Base-by-base conservation (phyloP, 53 echinoderm and acorn worm species). In the Holothuria scabra region DNA sequence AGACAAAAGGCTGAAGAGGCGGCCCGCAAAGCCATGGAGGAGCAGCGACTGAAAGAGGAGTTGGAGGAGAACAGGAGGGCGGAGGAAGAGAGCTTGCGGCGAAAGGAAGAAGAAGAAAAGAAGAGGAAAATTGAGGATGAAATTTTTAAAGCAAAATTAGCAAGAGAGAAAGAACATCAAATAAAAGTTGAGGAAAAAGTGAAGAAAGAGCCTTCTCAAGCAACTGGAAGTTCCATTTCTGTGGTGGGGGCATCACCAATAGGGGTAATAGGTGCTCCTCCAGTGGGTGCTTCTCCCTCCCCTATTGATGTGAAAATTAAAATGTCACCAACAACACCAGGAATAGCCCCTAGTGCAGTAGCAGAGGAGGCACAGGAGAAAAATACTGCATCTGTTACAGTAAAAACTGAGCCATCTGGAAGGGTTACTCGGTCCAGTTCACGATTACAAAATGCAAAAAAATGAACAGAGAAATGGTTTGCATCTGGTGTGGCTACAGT, bases 31-130 rank as follows among this genome's bases (percentile, higher is more conserved):
- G 91, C 87, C 31, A 41, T 72, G 60, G 87, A 87, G 81, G 87
- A 91, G 63, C 91, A 92, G 84, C 82, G 65, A 71, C 68, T 74
- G 20, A 76, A 93, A 60, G 91, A 95, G 28, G 83, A 89, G 69
- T 34, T 71, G 1, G 84, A 86, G 41, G 79, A 76, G 66, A 89
- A 82, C 9, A 56, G 52, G 28, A 67, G 44, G 60, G 16, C 35
- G 46, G 75, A 85, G 63, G 76, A 38, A 87, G 74, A 80, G 78
- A 58, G 56, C 58, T 56, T 57, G 58, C 84, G 86, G 56, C 70
- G 89, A 58, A 83, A 58, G 11, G 89, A 86, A 28, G 84, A 91
- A 33, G 87, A 25, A 12, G 91, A 87, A 57, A 83, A 68, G 56
- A 84, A 89, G 69, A 81, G 69, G 33, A 84, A 88, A 60, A 65